Evolutionary conservation across 2,113 vertebrate species (phyloP).

Genomic region (Nesospiza acunhae): DNA sequence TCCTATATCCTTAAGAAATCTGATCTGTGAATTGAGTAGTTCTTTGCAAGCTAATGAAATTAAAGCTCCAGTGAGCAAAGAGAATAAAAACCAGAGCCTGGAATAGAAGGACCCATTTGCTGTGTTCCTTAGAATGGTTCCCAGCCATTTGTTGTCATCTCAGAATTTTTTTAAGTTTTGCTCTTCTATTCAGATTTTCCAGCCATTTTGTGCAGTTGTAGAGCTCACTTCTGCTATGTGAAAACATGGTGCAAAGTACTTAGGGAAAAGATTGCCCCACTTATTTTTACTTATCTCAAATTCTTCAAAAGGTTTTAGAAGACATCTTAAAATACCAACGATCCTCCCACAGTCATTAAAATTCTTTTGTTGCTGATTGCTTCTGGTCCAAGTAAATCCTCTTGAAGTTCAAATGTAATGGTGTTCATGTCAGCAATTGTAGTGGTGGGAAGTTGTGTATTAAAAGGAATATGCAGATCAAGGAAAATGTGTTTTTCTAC

Average conservation of each 20-base stretch:
- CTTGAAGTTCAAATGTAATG: conserved; percentile 4
- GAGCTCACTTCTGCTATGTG: neutral
- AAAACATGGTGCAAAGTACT: conserved; percentile 7
- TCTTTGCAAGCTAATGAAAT: conserved; percentile 33
- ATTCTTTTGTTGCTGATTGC: conserved; percentile 51
- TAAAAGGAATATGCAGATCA: neutral
- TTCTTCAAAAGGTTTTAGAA: conserved; percentile 38
- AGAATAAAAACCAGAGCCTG: conserved; percentile 10
- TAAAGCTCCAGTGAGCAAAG: conserved; percentile 11
- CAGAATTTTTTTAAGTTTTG: neutral
- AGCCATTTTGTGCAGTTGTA: neutral
- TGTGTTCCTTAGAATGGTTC: neutral
- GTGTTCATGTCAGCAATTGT: conserved; percentile 4
- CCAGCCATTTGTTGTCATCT: neutral
- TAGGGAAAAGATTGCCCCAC: neutral
- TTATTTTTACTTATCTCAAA: conserved; percentile 59
- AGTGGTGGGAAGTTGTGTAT: neutral
- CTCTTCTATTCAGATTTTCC: neutral
- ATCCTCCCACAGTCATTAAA: conserved; percentile 59
- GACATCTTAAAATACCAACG: conserved; percentile 50
- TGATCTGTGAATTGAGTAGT: conserved; percentile 4
- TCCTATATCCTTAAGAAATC: conserved; percentile 10
- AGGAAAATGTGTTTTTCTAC: neutral
- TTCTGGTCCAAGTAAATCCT: conserved; percentile 24
- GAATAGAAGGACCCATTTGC: neutral